Conservation (phyloP, 2,888 invertebrate genomes). For the Minunthozetes semirufus region DNA sequence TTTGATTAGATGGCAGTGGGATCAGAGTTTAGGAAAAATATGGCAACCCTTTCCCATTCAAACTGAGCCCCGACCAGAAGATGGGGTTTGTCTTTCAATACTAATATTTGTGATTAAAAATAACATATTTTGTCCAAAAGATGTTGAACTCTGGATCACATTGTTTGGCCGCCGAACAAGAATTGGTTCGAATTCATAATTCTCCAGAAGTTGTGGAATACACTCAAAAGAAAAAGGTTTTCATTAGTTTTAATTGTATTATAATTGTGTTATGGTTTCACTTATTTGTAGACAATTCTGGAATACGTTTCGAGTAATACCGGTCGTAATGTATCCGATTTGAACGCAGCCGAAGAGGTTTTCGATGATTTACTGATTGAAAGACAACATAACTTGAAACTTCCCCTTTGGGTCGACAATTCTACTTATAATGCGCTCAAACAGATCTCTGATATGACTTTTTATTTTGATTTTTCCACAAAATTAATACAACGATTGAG, state of each 20-base stretch:
- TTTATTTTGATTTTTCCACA: constrained; percentile 22
- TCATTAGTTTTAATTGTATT: not conserved
- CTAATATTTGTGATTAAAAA: not conserved
- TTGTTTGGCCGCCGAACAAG: constrained; percentile 25
- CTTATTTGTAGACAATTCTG: constrained; percentile 19
- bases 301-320: constrained; percentile 30
- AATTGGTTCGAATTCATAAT: not conserved
- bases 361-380: constrained; percentile 33
- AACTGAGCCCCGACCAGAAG: constrained; percentile 32
- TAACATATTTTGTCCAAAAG: not conserved
- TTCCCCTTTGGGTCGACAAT: constrained; percentile 33
- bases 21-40: constrained; percentile 27
- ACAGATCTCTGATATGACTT: constrained; percentile 30
- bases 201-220: not conserved
- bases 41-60: constrained; percentile 40
- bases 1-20: constrained; percentile 31
- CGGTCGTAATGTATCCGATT: constrained; percentile 10
- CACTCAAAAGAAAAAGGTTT: constrained; percentile 24
- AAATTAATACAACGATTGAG: constrained; percentile 33
- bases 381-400: not conserved
- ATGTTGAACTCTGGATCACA: constrained; percentile 30
- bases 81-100: constrained; percentile 15
- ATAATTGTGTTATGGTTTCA: not conserved
- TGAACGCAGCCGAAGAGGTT: constrained; percentile 30
- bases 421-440: not conserved